Percentiles rank a stretch among this genome's conserved stretches.
Conservation (phyloP, 2,113 vertebrate genomes). For the Nesoenas mayeri region DNA sequence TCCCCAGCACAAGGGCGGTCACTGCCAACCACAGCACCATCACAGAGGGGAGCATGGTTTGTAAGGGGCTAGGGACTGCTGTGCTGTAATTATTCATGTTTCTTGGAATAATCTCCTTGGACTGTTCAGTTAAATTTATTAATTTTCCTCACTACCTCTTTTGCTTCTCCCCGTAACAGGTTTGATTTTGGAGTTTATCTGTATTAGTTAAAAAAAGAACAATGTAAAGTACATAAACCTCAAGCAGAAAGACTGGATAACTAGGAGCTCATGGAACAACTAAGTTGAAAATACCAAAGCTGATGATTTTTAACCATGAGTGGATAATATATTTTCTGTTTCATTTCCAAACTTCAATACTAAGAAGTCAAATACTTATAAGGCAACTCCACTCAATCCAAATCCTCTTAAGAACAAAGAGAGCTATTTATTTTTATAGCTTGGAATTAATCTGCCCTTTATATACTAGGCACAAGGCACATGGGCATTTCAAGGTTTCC, state of each 20-base stretch:
- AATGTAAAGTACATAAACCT: not conserved
- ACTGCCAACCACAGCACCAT: not conserved
- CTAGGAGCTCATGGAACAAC: not conserved
- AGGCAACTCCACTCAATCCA: conserved; percentile 32
- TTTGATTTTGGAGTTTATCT: not conserved
- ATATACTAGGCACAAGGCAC: not conserved
- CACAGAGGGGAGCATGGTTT: rapidly evolving
- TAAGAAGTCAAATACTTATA: conserved; percentile 33
- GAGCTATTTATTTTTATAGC: conserved; percentile 36
- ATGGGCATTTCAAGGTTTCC: not conserved
- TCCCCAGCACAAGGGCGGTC: rapidly evolving
- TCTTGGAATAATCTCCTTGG: not conserved
- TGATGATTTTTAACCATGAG: not conserved
- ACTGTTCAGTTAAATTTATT: not conserved
- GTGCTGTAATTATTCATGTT: not conserved
- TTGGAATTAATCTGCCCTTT: conserved; percentile 37
- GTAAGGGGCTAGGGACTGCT: not conserved
- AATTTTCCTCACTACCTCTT: not conserved
- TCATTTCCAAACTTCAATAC: not conserved
- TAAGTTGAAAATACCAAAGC: not conserved
- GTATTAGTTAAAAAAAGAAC: not conserved
- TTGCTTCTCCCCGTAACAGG: not conserved
- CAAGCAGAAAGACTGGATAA: not conserved
- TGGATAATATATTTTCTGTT: not conserved
- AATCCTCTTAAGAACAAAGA: conserved; percentile 59